Base-by-base conservation (phyloP, 2,113 vertebrate species). In the Hypomesus transpacificus region DNA sequence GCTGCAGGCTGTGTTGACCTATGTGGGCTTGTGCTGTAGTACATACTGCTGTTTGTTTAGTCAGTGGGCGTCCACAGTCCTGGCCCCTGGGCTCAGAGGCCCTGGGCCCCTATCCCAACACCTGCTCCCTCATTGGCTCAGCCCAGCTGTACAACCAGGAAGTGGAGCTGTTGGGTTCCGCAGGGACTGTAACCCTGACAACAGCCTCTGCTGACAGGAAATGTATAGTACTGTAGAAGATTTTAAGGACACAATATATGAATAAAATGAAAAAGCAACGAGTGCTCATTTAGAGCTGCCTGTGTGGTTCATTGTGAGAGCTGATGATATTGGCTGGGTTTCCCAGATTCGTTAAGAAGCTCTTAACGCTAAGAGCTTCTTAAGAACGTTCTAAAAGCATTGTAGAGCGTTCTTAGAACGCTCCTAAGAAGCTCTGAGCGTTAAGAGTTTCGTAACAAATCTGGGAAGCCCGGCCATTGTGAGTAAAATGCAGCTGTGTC, bases 11-110 rank as follows among this genome's bases (percentile, higher is more conserved):
- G 46, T 34, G 22, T 2, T 58, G 31, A 50, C 52, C 70, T 71
- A 4, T 78, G 52, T 70, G 39, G 53, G 7, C 39, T 17, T 76
- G 34, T 71, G 56, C 56, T 72, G 66, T 54, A 60, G 22, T 63
- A 50, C 69, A 73, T 76, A 70, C 73, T 71, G 28, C 31, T 76
- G 80, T 82, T 86, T 87, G 68, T 89, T 86, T 84, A 63, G 69
- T 9, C 46, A 80, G 65, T 34, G 67, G 71, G 75, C 63, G 71
- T 83, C 75, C 8, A 77, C 85, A 88, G 86, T 88, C 84, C 78
- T 85, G 82, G 75, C 75, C 74, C 14, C 52, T 46, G 7, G 82
- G 77, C 5, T 82, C 62, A 4, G 7, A 16, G n/a, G 20, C 77
- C 58, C 50, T 58, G 57, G 53, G 64, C 57, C 72, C 18, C 24